phyloP scores from a whole-genome alignment of 2,888 invertebrate genomes.

The Bhutanitis thaidina region DNA sequence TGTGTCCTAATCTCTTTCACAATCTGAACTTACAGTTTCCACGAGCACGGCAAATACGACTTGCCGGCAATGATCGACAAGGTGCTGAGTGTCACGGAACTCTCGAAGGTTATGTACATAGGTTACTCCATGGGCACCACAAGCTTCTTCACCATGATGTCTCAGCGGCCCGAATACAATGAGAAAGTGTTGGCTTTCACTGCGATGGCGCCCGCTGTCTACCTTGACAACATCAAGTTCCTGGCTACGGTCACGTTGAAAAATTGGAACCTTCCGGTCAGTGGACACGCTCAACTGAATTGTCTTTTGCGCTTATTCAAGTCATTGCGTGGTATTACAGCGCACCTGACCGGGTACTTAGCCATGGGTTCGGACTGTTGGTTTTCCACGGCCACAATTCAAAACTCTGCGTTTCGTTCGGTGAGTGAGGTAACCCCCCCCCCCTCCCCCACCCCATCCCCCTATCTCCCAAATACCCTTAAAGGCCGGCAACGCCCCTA shows the following conservation, averaged over 20 bases:
- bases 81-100: constrained; percentile 60
- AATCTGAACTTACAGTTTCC: constrained; percentile 59
- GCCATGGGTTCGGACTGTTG: too few species aligned
- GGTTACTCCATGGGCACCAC: constrained; percentile 82
- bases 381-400: too few species aligned
- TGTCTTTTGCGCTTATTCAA: too few species aligned
- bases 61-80: constrained; percentile 77
- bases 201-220: constrained; percentile 76
- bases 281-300: constrained; percentile 29
- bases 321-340: too few species aligned
- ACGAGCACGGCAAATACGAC: constrained; percentile 81
- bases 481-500: too few species aligned
- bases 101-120: constrained; percentile 67
- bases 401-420: too few species aligned
- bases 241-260: constrained; percentile 39
- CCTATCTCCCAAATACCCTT: too few species aligned
- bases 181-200: constrained; percentile 71
- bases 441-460: too few species aligned
- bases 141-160: constrained; percentile 76
- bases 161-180: constrained; percentile 77
- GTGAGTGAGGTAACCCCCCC: too few species aligned
- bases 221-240: constrained; percentile 49
- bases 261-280: constrained; percentile 48
- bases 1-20: too few species aligned
- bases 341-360: too few species aligned